A percentile compares a stretch with the other conserved stretches of the same genome.
These are phyloP conservation scores for Odontomyia ornata DNA, from an alignment of 2,888 invertebrate species.

Conservation along the genomic window DNA sequence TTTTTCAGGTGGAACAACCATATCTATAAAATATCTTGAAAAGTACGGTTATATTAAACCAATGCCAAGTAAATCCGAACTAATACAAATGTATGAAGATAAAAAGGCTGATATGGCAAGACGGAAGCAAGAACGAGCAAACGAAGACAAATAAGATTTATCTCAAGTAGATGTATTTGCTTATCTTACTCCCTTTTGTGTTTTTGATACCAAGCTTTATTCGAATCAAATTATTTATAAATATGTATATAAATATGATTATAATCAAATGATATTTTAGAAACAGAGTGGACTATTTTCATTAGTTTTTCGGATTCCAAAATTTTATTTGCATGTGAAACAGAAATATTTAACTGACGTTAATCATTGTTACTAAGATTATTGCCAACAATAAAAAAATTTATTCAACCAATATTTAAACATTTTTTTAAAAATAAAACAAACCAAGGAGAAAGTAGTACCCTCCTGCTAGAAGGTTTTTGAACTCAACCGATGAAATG, in stretches of 20 bases:
- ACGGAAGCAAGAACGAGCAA: constrained; percentile 46
- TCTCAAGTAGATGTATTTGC: not conserved
- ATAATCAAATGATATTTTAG: constrained; percentile 2
- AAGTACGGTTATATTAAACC: constrained; percentile 84
- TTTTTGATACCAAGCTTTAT: not conserved
- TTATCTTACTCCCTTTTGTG: not conserved
- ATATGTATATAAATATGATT: not conserved
- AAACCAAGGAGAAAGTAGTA: too few species aligned
- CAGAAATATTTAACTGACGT: not conserved
- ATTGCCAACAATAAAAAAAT: not conserved
- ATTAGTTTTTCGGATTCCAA: not conserved
- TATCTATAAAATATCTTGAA: constrained; percentile 82
- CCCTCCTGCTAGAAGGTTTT: too few species aligned
- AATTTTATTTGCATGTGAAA: not conserved
- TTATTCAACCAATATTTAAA: not conserved
- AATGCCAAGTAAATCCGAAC: constrained; percentile 74
- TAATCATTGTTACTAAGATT: not conserved
- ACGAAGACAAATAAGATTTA: constrained; percentile 4
- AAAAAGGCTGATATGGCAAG: constrained; percentile 56
- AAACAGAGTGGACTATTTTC: not conserved
- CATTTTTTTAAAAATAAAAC: too few species aligned
- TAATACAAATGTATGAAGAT: constrained; percentile 71
- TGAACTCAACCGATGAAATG: too few species aligned
- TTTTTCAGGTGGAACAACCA: constrained; percentile 80
- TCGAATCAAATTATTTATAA: not conserved